Evolutionary conservation across 1,140 invertebrate genomes (phyloP).

Genomic region (Macrobrachium rosenbergii): DNA sequence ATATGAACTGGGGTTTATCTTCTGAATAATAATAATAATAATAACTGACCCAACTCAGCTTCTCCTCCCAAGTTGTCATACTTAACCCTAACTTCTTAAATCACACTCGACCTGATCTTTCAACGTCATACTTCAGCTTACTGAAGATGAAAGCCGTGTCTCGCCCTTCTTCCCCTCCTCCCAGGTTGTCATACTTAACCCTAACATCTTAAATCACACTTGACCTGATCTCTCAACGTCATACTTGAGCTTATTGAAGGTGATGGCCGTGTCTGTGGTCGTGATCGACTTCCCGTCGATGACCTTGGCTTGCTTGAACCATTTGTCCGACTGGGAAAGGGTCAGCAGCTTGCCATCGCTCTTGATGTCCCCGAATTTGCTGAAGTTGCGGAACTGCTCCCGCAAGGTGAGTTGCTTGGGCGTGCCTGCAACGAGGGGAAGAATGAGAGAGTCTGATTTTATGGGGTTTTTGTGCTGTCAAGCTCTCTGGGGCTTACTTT

Average conservation of each 20-base stretch:
- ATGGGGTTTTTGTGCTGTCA: too few species aligned
- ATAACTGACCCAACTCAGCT: too few species aligned
- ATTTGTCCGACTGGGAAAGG: slow-evolving; percentile 91
- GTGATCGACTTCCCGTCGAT: slow-evolving; percentile 91
- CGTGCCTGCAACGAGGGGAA: slow-evolving; percentile 29
- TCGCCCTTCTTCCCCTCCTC: too few species aligned
- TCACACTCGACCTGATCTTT: not conserved
- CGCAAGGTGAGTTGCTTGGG: slow-evolving; percentile 68
- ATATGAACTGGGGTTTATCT: too few species aligned
- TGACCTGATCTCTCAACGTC: slow-evolving; percentile 31
- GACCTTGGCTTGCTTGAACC: slow-evolving; percentile 95
- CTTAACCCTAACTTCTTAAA: not conserved
- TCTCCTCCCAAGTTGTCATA: too few species aligned
- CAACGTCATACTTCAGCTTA: slow-evolving; percentile 80
- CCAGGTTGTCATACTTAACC: not conserved
- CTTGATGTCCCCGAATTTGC: slow-evolving; percentile 90
- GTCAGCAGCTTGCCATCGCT: slow-evolving; percentile 89
- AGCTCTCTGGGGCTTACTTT: too few species aligned
- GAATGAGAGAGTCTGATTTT: not conserved
- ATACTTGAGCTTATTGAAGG: slow-evolving; percentile 90
- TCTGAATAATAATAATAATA: too few species aligned
- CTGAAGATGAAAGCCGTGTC: slow-evolving; percentile 92
- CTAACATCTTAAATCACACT: not conserved
- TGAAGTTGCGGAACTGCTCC: slow-evolving; percentile 78
- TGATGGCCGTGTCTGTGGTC: slow-evolving; percentile 89